Base-by-base conservation (phyloP, 2,113 vertebrate species). In the Elaphurus davidianus region DNA sequence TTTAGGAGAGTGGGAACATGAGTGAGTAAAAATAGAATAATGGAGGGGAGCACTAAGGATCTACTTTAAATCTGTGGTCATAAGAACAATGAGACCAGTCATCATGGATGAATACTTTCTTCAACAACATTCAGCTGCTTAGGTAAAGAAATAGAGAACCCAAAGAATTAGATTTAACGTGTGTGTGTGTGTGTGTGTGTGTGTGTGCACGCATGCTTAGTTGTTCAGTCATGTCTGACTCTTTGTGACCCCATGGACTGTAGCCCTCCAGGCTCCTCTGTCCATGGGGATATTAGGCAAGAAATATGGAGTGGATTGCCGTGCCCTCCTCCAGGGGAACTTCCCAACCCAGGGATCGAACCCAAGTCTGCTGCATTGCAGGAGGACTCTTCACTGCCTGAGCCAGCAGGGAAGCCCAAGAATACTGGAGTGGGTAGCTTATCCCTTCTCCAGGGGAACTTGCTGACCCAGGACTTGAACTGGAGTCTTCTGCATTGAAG, bases 151-250 rank as follows among this genome's bases (percentile, higher is more conserved):
- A 17, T 59, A 17, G 15, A 71, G 13, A n/a, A 54, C 21, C 2
- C 2, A 82, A n/a, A 74, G 6, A 60, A 82, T 7, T 54, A 43
- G 28, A 91, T 85, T 78, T 78, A 78, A 19, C 10, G 8, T 36
- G 16, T 67, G 60, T 19, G n/a, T 6, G 27, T 60, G 25, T 33
- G 3, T 16, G 30, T 8, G 60, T 7, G 1, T 2, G 7, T 8
- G 62, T 60, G 59, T 15, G 1, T 0, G 6, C 6, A 6, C 0
- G 1, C 3, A 7, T 1, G 1, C 67, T 71, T 71, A 23, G n/a
- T 71, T 71, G n/a, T 4, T 71, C 67, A 40, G n/a, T 71, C 19
- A 11, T 23, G 19, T 23, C 9, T 23, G n/a, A 23, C 67, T 71
- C 67, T 71, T 40, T 71, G 19, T 23, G n/a, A 71, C n/a, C 2